Conservation (phyloP, 2,113 vertebrate species). For the Trochalopteron elliotii region DNA sequence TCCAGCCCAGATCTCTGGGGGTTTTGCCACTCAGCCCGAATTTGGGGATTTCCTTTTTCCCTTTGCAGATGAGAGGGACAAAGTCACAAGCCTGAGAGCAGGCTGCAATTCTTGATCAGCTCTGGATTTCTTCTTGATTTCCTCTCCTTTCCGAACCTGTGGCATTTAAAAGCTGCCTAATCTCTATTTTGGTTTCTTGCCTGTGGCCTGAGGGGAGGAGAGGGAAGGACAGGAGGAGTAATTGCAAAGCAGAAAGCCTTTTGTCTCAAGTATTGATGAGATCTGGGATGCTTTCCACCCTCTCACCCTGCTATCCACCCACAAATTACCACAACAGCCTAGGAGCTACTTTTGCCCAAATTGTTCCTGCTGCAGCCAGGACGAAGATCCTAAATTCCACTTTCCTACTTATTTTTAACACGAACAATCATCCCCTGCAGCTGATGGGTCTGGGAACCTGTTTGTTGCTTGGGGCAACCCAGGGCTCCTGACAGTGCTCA, state of each 20-base stretch:
- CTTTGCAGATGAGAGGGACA: neutral
- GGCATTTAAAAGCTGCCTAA: slow-evolving; percentile 60
- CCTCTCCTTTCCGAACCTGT: neutral
- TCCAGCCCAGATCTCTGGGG: neutral
- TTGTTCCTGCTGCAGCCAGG: neutral
- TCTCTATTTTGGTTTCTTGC: slow-evolving; percentile 15
- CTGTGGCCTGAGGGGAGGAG: slow-evolving; percentile 33
- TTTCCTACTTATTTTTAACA: neutral
- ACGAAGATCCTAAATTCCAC: neutral
- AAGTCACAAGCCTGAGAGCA: fast-evolving
- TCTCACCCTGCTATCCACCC: neutral
- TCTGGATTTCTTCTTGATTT: neutral
- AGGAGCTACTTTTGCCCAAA: neutral
- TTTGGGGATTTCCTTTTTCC: neutral
- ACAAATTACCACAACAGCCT: neutral
- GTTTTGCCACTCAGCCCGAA: neutral
- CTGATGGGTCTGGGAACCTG: neutral
- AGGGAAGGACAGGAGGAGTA: slow-evolving; percentile 24
- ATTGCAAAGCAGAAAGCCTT: slow-evolving; percentile 29
- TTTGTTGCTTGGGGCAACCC: fast-evolving
- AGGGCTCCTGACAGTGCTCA: neutral
- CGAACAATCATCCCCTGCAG: fast-evolving
- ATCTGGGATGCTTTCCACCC: neutral
- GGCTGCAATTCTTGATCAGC: neutral
- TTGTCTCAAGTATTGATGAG: slow-evolving; percentile 13